A percentile compares a stretch with the other conserved stretches of the same genome.
Conservation (phyloP, 2,888 invertebrate genomes). For the Gandaritis pyraliata region DNA sequence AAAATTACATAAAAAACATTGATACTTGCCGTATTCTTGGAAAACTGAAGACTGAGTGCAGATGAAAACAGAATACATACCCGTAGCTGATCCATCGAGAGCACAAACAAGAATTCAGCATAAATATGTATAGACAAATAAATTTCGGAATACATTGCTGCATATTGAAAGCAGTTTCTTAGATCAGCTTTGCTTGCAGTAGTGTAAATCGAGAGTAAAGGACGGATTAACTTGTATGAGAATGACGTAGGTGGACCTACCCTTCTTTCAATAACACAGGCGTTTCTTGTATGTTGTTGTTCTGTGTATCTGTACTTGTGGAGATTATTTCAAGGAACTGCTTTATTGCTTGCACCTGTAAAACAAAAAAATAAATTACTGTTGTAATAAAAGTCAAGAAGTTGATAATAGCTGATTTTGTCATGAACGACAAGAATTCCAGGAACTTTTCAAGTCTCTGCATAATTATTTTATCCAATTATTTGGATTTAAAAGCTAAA, state of each 20-base stretch:
- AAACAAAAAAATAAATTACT: slow-evolving; percentile 19
- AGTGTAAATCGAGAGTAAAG: not conserved
- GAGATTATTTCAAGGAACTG: slow-evolving; percentile 96
- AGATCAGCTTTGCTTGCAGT: not conserved
- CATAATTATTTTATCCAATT: too few relatives aligned
- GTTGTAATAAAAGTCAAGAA: too few relatives aligned
- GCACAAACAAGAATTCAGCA: slow-evolving; percentile 52
- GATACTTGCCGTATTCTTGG: slow-evolving; percentile 38
- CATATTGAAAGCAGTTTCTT: too few relatives aligned
- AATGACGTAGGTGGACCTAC: slow-evolving; percentile 82
- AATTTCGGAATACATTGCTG: too few relatives aligned
- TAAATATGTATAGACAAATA: not conserved
- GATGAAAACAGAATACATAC: slow-evolving; percentile 59
- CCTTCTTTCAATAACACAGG: slow-evolving; percentile 96
- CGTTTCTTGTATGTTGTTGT: slow-evolving; percentile 85
- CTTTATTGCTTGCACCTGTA: slow-evolving; percentile 88
- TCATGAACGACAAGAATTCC: too few relatives aligned
- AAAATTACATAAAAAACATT: slow-evolving; percentile 13
- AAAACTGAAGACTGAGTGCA: slow-evolving; percentile 38
- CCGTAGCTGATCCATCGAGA: slow-evolving; percentile 70
- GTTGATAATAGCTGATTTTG: too few relatives aligned
- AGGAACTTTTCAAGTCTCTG: too few relatives aligned
- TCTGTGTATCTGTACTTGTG: slow-evolving; percentile 88
- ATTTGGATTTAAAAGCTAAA: too few relatives aligned
- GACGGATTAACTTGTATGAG: not conserved